A percentile compares a stretch with the other conserved stretches of the same genome.
Evolutionary conservation across 2,797 vertebrate species (phyloP).

Genomic region (Australoheros facetus): DNA sequence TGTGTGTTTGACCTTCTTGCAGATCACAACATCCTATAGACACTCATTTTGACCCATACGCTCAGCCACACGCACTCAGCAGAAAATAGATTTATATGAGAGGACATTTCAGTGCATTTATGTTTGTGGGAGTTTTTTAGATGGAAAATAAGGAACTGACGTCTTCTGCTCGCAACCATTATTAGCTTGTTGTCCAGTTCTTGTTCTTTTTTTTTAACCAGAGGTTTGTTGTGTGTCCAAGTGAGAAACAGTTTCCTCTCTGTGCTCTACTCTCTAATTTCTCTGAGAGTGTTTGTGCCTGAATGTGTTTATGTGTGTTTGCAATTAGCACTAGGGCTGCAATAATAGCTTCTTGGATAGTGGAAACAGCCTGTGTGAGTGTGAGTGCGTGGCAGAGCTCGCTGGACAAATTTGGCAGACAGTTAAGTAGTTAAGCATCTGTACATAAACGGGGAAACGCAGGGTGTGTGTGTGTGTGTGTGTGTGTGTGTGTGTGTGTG

Average conservation of each 20-base stretch:
- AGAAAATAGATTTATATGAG: neutral
- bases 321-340: conserved; percentile 19
- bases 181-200: conserved; percentile 39
- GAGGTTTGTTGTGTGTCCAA: conserved; percentile 26
- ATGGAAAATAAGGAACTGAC: conserved; percentile 4
- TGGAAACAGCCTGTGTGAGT: conserved; percentile 36
- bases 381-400: neutral
- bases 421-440: conserved; percentile 65
- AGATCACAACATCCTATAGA: conserved; percentile 28
- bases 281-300: conserved; percentile 4
- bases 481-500: conserved; percentile 19
- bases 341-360: conserved; percentile 44
- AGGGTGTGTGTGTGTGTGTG: neutral
- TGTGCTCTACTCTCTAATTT: conserved; percentile 43
- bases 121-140: neutral
- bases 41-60: neutral
- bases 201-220: conserved; percentile 18
- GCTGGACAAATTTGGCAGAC: conserved; percentile 60
- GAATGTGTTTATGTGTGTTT: conserved; percentile 12
- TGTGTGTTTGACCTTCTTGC: conserved; percentile 32
- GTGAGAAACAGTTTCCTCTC: conserved; percentile 33
- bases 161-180: conserved; percentile 30
- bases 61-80: conserved; percentile 4
- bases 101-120: neutral
- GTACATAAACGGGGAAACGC: conserved; percentile 57